These are phyloP conservation scores for Nothocercus julius DNA, from an alignment of 2,113 vertebrate species.

Conservation along the genomic window DNA sequence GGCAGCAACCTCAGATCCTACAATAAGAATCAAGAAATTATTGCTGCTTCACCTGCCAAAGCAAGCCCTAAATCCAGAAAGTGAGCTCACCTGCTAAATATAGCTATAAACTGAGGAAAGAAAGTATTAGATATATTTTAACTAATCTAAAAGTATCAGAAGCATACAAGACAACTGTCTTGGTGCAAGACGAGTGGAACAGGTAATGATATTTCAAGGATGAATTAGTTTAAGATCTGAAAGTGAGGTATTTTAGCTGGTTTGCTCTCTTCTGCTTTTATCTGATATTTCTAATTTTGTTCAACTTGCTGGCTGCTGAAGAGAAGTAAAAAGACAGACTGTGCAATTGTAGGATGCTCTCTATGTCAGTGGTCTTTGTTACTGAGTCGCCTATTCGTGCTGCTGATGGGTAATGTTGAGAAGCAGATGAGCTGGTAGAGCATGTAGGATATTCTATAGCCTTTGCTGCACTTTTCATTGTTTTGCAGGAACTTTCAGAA, in stretches of 20 bases:
- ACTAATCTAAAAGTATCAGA: not conserved
- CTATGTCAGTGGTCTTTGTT: conserved; percentile 51
- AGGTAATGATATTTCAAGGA: not conserved
- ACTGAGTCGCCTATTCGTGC: conserved; percentile 53
- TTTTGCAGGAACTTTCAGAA: conserved; percentile 38
- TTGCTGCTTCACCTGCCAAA: not conserved
- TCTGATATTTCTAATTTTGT: not conserved
- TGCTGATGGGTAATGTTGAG: conserved; percentile 53
- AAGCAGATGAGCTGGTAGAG: conserved; percentile 60
- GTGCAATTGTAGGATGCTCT: not conserved
- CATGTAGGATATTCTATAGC: conserved; percentile 58
- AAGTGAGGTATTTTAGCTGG: not conserved
- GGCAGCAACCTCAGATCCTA: not conserved
- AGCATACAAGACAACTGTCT: not conserved
- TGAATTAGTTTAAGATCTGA: not conserved
- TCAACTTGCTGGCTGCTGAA: not conserved
- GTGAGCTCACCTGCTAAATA: not conserved
- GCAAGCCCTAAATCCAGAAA: not conserved
- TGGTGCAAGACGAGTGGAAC: not conserved
- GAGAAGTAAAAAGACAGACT: not conserved
- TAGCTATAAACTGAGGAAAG: not conserved
- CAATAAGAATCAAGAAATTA: not conserved
- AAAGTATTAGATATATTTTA: not conserved
- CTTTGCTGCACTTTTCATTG: conserved; percentile 39
- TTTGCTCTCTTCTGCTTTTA: not conserved